Evolutionary conservation across 1,140 invertebrate genomes (phyloP).

Genomic region (Sminthurinus signatus): DNA sequence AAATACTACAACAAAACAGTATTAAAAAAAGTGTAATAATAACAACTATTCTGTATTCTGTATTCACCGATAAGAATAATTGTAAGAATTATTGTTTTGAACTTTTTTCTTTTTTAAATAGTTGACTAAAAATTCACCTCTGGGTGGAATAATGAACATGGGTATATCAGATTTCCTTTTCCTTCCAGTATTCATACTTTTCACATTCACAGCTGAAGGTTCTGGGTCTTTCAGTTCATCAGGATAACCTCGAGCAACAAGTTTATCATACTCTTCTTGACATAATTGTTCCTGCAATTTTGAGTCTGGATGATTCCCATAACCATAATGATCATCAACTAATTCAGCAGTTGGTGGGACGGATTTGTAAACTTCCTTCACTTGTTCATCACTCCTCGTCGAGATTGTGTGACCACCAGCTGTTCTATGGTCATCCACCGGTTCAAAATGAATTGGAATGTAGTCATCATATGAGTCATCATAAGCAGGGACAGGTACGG

Average conservation of each 20-base stretch:
- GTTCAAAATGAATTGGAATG: conserved; percentile 34
- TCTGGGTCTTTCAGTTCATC: conserved; percentile 23
- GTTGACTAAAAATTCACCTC: conserved; percentile 12
- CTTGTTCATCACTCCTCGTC: conserved; percentile 2
- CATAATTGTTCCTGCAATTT: conserved; percentile 35
- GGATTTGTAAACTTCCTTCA: not conserved
- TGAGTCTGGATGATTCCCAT: conserved; percentile 31
- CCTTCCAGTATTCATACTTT: not conserved
- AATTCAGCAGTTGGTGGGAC: conserved; percentile 31
- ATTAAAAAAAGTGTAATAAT: no score
- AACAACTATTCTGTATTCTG: no score
- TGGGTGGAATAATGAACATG: conserved; percentile 31
- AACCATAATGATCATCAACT: conserved; percentile 22
- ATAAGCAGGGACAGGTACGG: conserved; percentile 23
- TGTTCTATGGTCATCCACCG: conserved; percentile 6
- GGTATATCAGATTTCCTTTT: conserved; percentile 21
- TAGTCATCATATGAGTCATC: not conserved
- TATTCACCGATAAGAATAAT: no score
- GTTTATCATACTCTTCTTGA: conserved; percentile 35
- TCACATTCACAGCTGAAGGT: not conserved
- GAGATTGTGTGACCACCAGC: not conserved
- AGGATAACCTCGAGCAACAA: conserved; percentile 31
- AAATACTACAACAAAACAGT: no score
- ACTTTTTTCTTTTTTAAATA: conserved; percentile 16
- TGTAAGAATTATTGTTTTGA: no score